Percentiles rank a stretch among this genome's conserved stretches.
Evolutionary conservation across 1,140 invertebrate species (phyloP).

Genomic region (Pseudobourletiella spinata): DNA sequence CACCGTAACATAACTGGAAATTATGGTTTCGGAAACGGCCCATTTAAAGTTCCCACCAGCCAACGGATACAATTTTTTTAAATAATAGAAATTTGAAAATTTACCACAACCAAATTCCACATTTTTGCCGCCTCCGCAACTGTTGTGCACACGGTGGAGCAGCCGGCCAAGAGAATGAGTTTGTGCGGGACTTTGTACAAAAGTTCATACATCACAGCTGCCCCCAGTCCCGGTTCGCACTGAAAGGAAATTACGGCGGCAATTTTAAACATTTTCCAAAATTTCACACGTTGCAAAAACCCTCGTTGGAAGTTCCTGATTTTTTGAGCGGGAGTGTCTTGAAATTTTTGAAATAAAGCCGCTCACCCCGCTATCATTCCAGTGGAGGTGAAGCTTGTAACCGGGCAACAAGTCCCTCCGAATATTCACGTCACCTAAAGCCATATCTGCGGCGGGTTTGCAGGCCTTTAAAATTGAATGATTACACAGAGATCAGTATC

Average conservation of each 20-base stretch:
- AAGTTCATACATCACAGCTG: slow-evolving; percentile 96
- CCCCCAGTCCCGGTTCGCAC: slow-evolving; percentile 96
- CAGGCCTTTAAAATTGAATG: slow-evolving; percentile 53
- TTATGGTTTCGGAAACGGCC: too few species aligned
- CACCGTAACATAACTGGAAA: slow-evolving; percentile 87
- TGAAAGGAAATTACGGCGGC: slow-evolving; percentile 55
- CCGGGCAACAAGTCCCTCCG: slow-evolving; percentile 79
- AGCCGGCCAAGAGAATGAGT: slow-evolving; percentile 89
- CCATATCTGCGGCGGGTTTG: slow-evolving; percentile 88
- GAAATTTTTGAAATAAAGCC: too few species aligned
- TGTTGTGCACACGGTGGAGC: slow-evolving; percentile 98
- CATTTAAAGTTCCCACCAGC: too few species aligned
- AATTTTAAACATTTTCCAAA: background rate
- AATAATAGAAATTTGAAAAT: slow-evolving; percentile 40
- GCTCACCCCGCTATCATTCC: slow-evolving; percentile 94
- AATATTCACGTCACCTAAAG: slow-evolving; percentile 91
- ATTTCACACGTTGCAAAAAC: background rate
- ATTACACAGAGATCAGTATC: too few species aligned
- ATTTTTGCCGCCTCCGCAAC: slow-evolving; percentile 98
- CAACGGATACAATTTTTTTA: too few species aligned
- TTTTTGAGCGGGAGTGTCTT: too few species aligned
- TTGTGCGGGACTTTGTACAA: slow-evolving; percentile 94
- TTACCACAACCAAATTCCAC: slow-evolving; percentile 99
- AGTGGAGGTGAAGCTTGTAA: slow-evolving; percentile 81
- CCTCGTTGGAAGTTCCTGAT: too few species aligned